Evolutionary conservation across 2,797 vertebrate genomes (phyloP), one percentile per base, ranked within the genome.

Genomic region (Lacerta viridis): DNA sequence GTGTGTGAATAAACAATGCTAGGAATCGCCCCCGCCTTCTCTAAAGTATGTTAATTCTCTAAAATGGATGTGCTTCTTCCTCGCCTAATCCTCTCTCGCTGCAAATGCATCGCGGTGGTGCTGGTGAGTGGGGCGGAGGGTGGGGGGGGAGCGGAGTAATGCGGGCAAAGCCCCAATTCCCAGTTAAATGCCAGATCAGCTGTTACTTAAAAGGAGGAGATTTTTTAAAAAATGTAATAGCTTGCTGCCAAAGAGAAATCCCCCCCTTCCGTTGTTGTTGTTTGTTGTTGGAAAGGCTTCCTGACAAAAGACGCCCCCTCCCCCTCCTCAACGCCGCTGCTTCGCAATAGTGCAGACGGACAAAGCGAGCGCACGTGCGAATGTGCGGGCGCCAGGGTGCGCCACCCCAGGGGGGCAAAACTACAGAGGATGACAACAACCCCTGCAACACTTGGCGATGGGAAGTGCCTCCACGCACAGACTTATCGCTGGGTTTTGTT

Each of bases 1-100:
- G 27, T 71, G n/a, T 27, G 25, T 11, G 75, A 0, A 78, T 69
- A n/a, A 39, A 13, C 43, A 0, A 46, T 55, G 87, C 80, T 82
- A 83, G 39, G 27, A 29, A 66, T 41, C 64, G 33, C 79, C 68
- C 64, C 23, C 39, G 46, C 36, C 33, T 36, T 39, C 36, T 43
- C 46, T 55, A 90, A 91, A 50, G 85, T 27, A 41, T 91, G 86
- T 93, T 95, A 95, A 95, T 95, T 93, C 93, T 89, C 5, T 7
- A 87, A 95, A 94, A 95, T 94, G 94, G 94, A 95, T 92, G 92
- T 4, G 5, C 0, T 0, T 80, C 0, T 0, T 83, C 29, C 23
- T 27, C n/a, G 39, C 80, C 71, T 95, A 95, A 96, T 95, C 92
- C 95, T 89, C 59, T 74, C 36, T 59, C 66, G 20, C 74, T 85